Percentiles rank a stretch among this genome's conserved stretches.
Conservation (phyloP, 2,888 invertebrate genomes). For the Acleris sparsana region DNA sequence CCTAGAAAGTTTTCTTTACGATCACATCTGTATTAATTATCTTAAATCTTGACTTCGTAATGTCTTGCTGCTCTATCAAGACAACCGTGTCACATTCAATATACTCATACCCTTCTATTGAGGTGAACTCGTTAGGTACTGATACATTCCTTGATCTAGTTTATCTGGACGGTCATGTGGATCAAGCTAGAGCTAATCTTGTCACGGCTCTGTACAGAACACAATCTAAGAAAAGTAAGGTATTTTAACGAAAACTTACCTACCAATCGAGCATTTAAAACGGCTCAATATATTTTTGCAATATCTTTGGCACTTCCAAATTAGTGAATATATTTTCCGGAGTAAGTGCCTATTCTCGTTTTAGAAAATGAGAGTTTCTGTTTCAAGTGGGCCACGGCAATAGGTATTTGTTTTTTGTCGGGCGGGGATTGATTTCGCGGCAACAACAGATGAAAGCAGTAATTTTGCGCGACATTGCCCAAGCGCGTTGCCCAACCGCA, state of each 20-base stretch:
- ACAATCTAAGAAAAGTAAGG: slow-evolving; percentile 1
- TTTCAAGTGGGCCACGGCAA: slow-evolving; percentile 14
- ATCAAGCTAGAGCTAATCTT: not conserved
- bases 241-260: too few relatives aligned
- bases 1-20: too few relatives aligned
- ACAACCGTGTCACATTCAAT: not conserved
- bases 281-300: too few relatives aligned
- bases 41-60: too few relatives aligned
- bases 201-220: not conserved
- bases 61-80: not conserved
- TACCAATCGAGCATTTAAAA: too few relatives aligned
- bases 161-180: not conserved
- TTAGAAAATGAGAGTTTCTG: not conserved
- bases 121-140: slow-evolving; percentile 7
- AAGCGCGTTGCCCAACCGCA: slow-evolving; percentile 21
- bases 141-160: slow-evolving; percentile 12
- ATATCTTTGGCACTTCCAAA: not conserved
- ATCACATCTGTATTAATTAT: too few relatives aligned
- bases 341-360: not conserved
- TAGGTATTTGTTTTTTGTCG: slow-evolving; percentile 30
- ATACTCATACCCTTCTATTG: not conserved
- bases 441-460: slow-evolving; percentile 21
- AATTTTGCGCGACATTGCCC: slow-evolving; percentile 20
- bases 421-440: slow-evolving; percentile 26
- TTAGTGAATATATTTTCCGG: not conserved